Percentiles rank a stretch among this genome's conserved stretches.
Conservation (phyloP, 2,797 vertebrate genomes). For the Protonibea diacanthus region DNA sequence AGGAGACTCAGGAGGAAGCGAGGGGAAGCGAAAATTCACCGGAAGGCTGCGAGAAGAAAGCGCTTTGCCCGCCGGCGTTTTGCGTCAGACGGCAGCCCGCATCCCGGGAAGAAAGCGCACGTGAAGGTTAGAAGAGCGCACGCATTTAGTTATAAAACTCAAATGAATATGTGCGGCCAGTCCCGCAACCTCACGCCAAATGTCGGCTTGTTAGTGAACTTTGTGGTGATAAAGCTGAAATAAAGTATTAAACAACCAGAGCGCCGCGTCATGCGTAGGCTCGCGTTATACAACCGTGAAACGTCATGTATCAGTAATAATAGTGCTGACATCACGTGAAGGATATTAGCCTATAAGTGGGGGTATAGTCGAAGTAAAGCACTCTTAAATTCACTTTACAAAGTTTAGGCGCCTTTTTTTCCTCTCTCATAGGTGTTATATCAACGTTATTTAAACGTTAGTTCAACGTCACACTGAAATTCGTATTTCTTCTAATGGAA, state of each 20-base stretch:
- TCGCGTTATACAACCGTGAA: slow-evolving; percentile 50
- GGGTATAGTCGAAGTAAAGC: not conserved
- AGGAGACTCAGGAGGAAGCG: slow-evolving; percentile 5
- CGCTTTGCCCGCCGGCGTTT: slow-evolving; percentile 51
- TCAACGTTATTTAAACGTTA: not conserved
- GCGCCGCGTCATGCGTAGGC: slow-evolving; percentile 29
- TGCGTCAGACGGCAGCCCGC: slow-evolving; percentile 59
- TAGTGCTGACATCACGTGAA: slow-evolving; percentile 44
- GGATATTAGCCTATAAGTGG: slow-evolving; percentile 18
- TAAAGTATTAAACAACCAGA: not conserved
- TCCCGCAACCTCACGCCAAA: too few species aligned
- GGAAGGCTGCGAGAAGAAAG: slow-evolving; percentile 40
- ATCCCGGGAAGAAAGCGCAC: slow-evolving; percentile 39
- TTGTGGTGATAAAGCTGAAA: not conserved
- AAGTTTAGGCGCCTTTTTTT: not conserved
- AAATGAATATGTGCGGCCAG: not conserved
- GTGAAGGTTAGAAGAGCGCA: slow-evolving; percentile 69
- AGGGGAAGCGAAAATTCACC: slow-evolving; percentile 3
- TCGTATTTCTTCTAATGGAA: not conserved
- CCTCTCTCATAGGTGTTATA: not conserved
- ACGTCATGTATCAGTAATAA: slow-evolving; percentile 39
- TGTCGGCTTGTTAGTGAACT: not conserved
- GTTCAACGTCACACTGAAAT: not conserved
- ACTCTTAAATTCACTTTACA: not conserved
- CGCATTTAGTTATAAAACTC: not conserved